Conservation (phyloP, 2,888 invertebrate genomes). For the Ormyrus thymus region DNA sequence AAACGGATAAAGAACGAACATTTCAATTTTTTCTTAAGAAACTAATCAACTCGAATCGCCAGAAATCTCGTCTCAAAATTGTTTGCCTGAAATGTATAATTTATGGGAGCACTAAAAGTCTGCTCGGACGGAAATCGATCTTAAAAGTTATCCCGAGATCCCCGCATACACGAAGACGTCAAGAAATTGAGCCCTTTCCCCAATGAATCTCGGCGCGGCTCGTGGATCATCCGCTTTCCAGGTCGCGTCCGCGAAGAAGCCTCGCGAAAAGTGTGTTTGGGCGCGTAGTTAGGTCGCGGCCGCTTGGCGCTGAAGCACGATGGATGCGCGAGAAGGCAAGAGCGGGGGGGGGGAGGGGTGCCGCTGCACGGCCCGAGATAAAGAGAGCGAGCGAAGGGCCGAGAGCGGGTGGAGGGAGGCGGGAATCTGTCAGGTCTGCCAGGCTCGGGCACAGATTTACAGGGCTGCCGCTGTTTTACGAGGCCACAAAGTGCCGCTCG, state of each 20-base stretch:
- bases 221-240: constrained; percentile 13
- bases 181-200: neutral
- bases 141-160: too few species aligned
- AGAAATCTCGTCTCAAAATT: too few species aligned
- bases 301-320: neutral
- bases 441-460: constrained; percentile 72
- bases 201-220: constrained; percentile 35
- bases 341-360: constrained; percentile 31
- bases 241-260: neutral
- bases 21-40: too few species aligned
- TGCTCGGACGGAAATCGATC: too few species aligned
- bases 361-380: constrained; percentile 7
- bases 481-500: constrained; percentile 72
- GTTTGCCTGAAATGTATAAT: too few species aligned
- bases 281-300: too few species aligned
- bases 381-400: constrained; percentile 53
- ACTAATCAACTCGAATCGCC: too few species aligned
- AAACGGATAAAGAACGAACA: too few species aligned
- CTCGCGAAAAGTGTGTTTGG: too few species aligned
- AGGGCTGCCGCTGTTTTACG: constrained; percentile 72
- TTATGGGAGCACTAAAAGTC: too few species aligned
- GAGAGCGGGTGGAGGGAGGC: constrained; percentile 57
- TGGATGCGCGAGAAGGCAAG: constrained; percentile 12
- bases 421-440: constrained; percentile 70
- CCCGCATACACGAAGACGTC: too few species aligned